phyloP scores from a whole-genome alignment of 2,888 invertebrate species.

The Caenorhabditis angaria region DNA sequence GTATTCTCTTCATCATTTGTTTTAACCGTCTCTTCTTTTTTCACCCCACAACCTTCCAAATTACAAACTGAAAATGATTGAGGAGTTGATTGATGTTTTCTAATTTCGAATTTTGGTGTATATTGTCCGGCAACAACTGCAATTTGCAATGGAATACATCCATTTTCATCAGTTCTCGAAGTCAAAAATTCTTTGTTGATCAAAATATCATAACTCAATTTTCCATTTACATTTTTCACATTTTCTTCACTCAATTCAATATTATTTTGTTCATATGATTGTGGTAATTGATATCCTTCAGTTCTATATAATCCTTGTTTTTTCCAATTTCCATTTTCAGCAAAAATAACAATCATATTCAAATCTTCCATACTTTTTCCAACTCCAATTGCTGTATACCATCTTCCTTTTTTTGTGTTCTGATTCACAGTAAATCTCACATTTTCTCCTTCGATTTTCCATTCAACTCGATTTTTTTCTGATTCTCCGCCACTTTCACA shows the following conservation, averaged over 20 bases:
- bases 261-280: constrained; percentile 12
- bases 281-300: constrained; percentile 36
- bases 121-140: constrained; percentile 49
- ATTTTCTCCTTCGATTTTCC: constrained; percentile 27
- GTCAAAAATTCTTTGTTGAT: constrained; percentile 41
- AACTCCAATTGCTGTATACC: constrained; percentile 57
- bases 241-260: constrained; percentile 18
- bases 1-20: constrained; percentile 12
- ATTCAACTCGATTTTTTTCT: constrained; percentile 31
- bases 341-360: constrained; percentile 48
- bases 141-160: constrained; percentile 52
- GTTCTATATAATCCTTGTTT: constrained; percentile 46
- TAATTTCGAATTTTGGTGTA: constrained; percentile 32
- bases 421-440: constrained; percentile 37
- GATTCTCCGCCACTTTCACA: constrained; percentile 20
- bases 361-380: constrained; percentile 52
- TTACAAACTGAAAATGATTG: constrained; percentile 35
- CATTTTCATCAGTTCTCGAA: constrained; percentile 31
- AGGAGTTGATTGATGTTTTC: constrained; percentile 45
- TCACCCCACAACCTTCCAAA: constrained; percentile 33
- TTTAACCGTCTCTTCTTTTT: not conserved
- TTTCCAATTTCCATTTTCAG: constrained; percentile 49
- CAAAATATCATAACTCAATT: constrained; percentile 13
- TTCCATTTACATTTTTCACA: not conserved
- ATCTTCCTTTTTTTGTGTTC: constrained; percentile 55